Percentiles rank a stretch among this genome's conserved stretches.
phyloP scores from a whole-genome alignment of 1,140 invertebrate genomes.

The Drosophila aff. region DNA sequence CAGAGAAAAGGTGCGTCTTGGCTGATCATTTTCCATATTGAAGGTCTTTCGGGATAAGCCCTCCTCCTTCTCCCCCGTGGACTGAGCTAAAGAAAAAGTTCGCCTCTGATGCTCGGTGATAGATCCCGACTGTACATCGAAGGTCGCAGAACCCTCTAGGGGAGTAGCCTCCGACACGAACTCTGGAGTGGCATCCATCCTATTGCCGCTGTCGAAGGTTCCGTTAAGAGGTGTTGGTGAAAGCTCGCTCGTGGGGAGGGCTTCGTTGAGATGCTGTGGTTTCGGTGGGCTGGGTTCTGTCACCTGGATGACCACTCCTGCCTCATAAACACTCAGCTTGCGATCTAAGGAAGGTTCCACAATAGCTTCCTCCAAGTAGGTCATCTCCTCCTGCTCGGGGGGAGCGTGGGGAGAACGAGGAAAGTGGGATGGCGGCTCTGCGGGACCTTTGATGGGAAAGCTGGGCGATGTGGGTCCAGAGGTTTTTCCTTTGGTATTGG shows the following conservation, averaged over 20 bases:
- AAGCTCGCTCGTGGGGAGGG: slow-evolving; percentile 19
- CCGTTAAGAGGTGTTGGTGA: slow-evolving; percentile 23
- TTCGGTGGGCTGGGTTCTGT: slow-evolving; percentile 52
- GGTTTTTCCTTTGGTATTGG: background rate
- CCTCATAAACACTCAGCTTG: slow-evolving; percentile 12
- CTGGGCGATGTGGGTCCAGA: slow-evolving; percentile 56
- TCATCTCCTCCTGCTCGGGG: slow-evolving; percentile 47
- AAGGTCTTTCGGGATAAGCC: slow-evolving; percentile 12
- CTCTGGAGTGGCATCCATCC: background rate
- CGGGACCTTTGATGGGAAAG: slow-evolving; percentile 61
- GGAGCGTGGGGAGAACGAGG: slow-evolving; percentile 66
- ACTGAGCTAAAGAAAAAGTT: slow-evolving; percentile 34
- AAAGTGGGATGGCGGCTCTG: slow-evolving; percentile 50
- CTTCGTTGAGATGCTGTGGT: slow-evolving; percentile 18
- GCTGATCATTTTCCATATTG: background rate
- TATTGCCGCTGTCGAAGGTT: slow-evolving; percentile 44
- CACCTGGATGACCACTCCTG: slow-evolving; percentile 47
- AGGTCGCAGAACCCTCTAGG: slow-evolving; percentile 16
- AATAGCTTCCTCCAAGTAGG: slow-evolving; percentile 56
- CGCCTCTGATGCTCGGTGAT: slow-evolving; percentile 14
- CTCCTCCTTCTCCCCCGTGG: background rate
- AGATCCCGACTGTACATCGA: slow-evolving; percentile 24
- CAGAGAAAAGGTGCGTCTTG: slow-evolving; percentile 45
- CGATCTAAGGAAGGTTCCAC: slow-evolving; percentile 35
- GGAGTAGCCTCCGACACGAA: background rate